Evolutionary conservation across 2,888 invertebrate species (phyloP).

Genomic region (Limenitis camilla): DNA sequence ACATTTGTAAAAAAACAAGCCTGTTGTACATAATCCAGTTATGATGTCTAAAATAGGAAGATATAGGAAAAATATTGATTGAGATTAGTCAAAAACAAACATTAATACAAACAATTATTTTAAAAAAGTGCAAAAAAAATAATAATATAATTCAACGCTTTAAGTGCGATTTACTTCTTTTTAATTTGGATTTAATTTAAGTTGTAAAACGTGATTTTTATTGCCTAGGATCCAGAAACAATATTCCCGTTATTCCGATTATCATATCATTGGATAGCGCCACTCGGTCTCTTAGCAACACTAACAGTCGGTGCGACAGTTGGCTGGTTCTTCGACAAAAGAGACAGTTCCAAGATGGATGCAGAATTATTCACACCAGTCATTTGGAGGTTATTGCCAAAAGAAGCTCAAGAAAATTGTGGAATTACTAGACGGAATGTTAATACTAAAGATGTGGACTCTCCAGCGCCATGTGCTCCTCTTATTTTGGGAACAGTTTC

Average conservation of each 20-base stretch:
- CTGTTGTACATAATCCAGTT: too few relatives aligned
- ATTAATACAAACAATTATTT: neutral
- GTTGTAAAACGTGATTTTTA: neutral
- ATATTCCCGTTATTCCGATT: slow-evolving; percentile 84
- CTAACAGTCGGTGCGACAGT: slow-evolving; percentile 80
- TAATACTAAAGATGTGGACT: slow-evolving; percentile 23
- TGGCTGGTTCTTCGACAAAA: slow-evolving; percentile 52
- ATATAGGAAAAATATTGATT: too few relatives aligned
- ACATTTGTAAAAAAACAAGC: too few relatives aligned
- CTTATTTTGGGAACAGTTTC: too few relatives aligned
- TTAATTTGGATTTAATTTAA: neutral
- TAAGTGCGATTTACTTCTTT: neutral
- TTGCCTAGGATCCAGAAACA: slow-evolving; percentile 53
- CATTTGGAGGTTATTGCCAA: slow-evolving; percentile 50
- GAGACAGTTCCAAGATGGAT: slow-evolving; percentile 42
- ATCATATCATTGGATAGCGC: slow-evolving; percentile 88
- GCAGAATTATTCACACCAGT: slow-evolving; percentile 57
- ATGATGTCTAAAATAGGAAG: too few relatives aligned
- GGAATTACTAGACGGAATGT: slow-evolving; percentile 35
- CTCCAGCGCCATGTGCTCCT: too few relatives aligned
- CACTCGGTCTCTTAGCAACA: slow-evolving; percentile 80
- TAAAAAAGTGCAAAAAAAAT: neutral
- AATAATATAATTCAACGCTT: neutral
- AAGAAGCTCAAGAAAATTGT: slow-evolving; percentile 39
- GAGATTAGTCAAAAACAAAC: too few relatives aligned